Conservation (phyloP, 2,888 invertebrate genomes). For the Drosophila flavopinicola region DNA sequence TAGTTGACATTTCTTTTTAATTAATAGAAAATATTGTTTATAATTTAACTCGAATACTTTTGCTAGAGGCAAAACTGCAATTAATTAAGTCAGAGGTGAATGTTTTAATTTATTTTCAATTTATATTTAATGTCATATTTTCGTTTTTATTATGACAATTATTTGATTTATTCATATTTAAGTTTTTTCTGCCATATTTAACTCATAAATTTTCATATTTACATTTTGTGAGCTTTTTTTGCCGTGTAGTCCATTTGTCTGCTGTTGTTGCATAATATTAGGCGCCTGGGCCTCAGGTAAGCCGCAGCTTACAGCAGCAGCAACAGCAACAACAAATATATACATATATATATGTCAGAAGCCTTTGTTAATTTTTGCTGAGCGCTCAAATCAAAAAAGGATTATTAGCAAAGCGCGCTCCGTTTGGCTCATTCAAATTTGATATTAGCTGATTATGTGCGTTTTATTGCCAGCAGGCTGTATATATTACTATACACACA, state of each 20-base stretch:
- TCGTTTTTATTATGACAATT: too few relatives aligned
- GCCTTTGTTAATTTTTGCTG: slow-evolving; percentile 58
- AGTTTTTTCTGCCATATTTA: too few relatives aligned
- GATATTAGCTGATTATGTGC: slow-evolving; percentile 79
- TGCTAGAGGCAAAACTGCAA: too few relatives aligned
- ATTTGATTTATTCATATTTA: too few relatives aligned
- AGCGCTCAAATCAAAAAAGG: slow-evolving; percentile 74
- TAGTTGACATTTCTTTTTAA: not conserved
- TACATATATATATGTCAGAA: slow-evolving; percentile 14
- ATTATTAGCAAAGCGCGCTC: slow-evolving; percentile 71
- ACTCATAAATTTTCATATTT: too few relatives aligned
- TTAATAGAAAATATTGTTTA: not conserved
- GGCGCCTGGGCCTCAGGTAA: slow-evolving; percentile 51
- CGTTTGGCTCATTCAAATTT: slow-evolving; percentile 59
- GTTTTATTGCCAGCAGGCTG: slow-evolving; percentile 54
- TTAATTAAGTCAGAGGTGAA: too few relatives aligned
- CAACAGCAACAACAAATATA: slow-evolving; percentile 12
- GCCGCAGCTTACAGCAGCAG: slow-evolving; percentile 45
- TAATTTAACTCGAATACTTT: not conserved
- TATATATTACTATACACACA: not conserved
- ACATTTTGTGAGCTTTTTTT: slow-evolving; percentile 5
- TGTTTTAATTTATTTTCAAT: too few relatives aligned
- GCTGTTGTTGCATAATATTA: slow-evolving; percentile 43
- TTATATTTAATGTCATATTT: too few relatives aligned
- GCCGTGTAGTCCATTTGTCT: slow-evolving; percentile 23